Percentiles rank a stretch among this genome's conserved stretches.
These are phyloP conservation scores for Lacerta viridis DNA, from an alignment of 2,797 vertebrate genomes.

Conservation along the genomic window DNA sequence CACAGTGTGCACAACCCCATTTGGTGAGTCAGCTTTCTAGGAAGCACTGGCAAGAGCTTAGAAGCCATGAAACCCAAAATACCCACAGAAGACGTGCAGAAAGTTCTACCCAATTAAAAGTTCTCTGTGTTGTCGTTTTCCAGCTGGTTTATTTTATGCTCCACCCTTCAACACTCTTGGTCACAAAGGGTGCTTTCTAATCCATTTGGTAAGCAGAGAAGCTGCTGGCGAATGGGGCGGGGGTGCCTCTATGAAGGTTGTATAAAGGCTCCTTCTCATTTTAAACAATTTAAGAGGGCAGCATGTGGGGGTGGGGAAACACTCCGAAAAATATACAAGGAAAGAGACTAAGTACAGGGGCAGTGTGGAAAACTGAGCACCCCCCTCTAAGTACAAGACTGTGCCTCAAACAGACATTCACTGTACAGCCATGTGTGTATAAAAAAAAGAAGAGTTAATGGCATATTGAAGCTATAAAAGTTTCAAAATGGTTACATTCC, in stretches of 20 bases:
- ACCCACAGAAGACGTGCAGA: background rate
- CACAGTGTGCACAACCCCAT: background rate
- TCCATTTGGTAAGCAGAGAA: slow-evolving; percentile 61
- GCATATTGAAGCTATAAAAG: slow-evolving; percentile 70
- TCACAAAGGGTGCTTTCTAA: slow-evolving; percentile 62
- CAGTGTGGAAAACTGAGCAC: slow-evolving; percentile 49
- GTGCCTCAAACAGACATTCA: slow-evolving; percentile 45
- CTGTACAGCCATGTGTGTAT: slow-evolving; percentile 24
- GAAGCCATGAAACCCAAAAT: slow-evolving; percentile 14
- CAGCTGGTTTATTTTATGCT: slow-evolving; percentile 64
- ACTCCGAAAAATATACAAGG: slow-evolving; percentile 64
- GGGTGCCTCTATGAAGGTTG: background rate
- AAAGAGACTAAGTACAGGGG: slow-evolving; percentile 37
- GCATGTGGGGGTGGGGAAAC: slow-evolving; percentile 27
- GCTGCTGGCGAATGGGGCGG: slow-evolving; percentile 35
- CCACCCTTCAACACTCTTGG: slow-evolving; percentile 4
- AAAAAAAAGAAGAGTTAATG: slow-evolving; percentile 17
- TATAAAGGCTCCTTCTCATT: slow-evolving; percentile 66
- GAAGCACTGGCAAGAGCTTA: background rate
- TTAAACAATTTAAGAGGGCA: slow-evolving; percentile 42
- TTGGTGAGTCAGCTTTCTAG: slow-evolving; percentile 36
- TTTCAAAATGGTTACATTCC: slow-evolving; percentile 83
- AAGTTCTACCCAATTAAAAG: slow-evolving; percentile 16
- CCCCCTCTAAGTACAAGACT: slow-evolving; percentile 7
- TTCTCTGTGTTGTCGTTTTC: slow-evolving; percentile 38